Evolutionary conservation across 2,113 vertebrate genomes (phyloP), one percentile per base, ranked within the genome.

Genomic region (Calidris pygmaea): DNA sequence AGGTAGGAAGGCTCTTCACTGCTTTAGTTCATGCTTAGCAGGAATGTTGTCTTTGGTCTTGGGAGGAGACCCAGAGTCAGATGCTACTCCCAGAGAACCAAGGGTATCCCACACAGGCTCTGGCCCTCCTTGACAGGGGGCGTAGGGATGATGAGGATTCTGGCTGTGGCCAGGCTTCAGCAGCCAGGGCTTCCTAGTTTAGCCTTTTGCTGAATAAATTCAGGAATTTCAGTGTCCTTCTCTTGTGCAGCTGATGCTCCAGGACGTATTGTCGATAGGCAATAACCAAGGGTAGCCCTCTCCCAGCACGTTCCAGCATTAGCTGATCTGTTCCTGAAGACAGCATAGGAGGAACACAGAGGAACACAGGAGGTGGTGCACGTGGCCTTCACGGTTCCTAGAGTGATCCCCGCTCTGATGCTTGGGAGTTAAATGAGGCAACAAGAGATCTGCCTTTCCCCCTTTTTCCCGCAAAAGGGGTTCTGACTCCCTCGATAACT

Each of bases 1-100:
- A 99, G 98, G 99, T 99, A 89, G 30, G 59, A 93, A 92, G 17
- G 41, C 14, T 72, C 3, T 78, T 71, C 39, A n/a, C 14, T 20
- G 39, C 39, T 85, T 76, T 87, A 9, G 68, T 94, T 84, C 41
- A 48, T 87, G n/a, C 32, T 90, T 71, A 70, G 67, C 37, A 70
- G 76, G 13, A 80, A 16, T 18, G 11, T 88, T 90, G 12, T 23
- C 4, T 7, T 72, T 79, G 15, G 14, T 74, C 29, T 87, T 71
- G 47, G 37, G 65, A 67, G 59, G 37, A 81, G 39, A 26, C n/a
- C 52, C 14, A 3, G 19, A 65, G 47, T 58, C 19, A 24, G 52
- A 62, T 4, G 1, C 30, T 80, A 24, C 14, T 93, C 35, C 37
- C 2, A 2, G 50, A 76, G 66, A 13, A 34, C 29, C 29, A 30